A percentile compares a stretch with the other conserved stretches of the same genome.
phyloP scores from a whole-genome alignment of 2,888 invertebrate genomes.

The Acanthosepion pharaonis region DNA sequence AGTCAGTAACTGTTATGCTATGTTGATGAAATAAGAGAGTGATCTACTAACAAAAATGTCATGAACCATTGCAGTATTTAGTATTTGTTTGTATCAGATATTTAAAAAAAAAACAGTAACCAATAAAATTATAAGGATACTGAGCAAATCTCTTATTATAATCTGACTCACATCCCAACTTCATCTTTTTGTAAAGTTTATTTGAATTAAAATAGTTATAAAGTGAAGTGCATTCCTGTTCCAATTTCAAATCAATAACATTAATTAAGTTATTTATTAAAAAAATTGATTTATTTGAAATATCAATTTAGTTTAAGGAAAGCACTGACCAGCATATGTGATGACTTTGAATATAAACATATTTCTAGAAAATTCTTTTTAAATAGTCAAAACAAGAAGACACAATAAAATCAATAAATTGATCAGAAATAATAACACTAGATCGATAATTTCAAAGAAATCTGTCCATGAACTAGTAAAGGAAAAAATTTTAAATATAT shows the following conservation, averaged over 20 bases:
- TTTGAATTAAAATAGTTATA: background rate
- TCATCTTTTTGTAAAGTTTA: background rate
- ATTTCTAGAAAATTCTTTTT: background rate
- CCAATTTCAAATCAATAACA: background rate
- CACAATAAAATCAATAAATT: background rate
- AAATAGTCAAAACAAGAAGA: background rate
- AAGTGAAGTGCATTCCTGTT: background rate
- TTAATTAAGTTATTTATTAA: background rate
- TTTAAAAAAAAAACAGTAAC: too few relatives aligned
- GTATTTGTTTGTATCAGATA: too few relatives aligned
- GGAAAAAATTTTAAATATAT: background rate
- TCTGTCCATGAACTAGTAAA: background rate
- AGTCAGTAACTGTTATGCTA: too few relatives aligned
- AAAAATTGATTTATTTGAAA: conserved; percentile 23
- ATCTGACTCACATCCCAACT: too few relatives aligned
- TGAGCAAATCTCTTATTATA: too few relatives aligned
- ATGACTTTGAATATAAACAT: background rate
- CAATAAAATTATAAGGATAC: too few relatives aligned
- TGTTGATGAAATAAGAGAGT: too few relatives aligned
- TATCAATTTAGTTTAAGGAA: background rate
- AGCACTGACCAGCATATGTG: background rate
- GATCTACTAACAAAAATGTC: too few relatives aligned
- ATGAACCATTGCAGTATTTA: too few relatives aligned
- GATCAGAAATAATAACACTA: background rate
- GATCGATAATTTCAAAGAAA: background rate